Conservation (phyloP, 2,888 invertebrate genomes). For the Allygus modestus region DNA sequence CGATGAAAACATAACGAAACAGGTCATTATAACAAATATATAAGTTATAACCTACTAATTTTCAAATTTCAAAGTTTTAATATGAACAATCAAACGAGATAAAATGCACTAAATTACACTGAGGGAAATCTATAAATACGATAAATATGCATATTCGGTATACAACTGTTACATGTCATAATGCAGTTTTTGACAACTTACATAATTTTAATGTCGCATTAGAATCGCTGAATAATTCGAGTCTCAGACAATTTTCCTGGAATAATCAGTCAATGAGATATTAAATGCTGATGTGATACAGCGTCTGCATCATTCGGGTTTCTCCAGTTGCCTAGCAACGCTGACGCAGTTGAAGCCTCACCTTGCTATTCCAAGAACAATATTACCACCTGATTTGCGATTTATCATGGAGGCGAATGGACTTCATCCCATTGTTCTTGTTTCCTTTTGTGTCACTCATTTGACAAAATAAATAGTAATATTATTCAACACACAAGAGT, state of each 20-base stretch:
- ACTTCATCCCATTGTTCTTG: not conserved
- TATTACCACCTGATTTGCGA: conserved; percentile 13
- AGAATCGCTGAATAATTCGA: not conserved
- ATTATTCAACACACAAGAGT: too few relatives aligned
- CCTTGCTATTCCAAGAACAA: conserved; percentile 40
- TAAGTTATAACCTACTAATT: too few relatives aligned
- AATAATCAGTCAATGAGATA: not conserved
- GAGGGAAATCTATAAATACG: too few relatives aligned
- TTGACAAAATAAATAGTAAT: too few relatives aligned
- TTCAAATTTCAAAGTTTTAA: too few relatives aligned
- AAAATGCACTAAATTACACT: too few relatives aligned
- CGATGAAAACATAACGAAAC: conserved; percentile 29
- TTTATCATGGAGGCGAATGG: not conserved
- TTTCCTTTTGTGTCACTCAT: not conserved
- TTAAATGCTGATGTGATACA: not conserved
- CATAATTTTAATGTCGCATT: too few relatives aligned
- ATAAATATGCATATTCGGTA: too few relatives aligned
- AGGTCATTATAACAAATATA: not conserved
- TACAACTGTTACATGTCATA: too few relatives aligned
- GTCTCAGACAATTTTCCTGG: not conserved
- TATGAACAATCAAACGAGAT: too few relatives aligned
- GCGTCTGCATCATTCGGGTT: not conserved
- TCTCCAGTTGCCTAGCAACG: conserved; percentile 30
- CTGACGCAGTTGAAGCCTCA: conserved; percentile 19
- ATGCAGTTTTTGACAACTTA: too few relatives aligned